Evolutionary conservation across 1,140 invertebrate species (phyloP).

Genomic region (Lasaia peninsularis): DNA sequence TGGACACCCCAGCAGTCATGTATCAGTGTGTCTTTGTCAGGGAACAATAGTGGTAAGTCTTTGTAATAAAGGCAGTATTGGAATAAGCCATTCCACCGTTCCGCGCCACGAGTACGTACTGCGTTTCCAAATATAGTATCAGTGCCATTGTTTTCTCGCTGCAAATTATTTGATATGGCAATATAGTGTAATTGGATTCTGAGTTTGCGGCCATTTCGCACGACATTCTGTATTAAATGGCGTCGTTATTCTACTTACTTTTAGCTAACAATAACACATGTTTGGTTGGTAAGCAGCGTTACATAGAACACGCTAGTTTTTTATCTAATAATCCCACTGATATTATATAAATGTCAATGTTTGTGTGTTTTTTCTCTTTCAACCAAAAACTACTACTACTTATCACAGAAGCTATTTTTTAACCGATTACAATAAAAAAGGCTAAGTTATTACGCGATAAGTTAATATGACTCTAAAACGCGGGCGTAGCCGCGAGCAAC

Average conservation of each 20-base stretch:
- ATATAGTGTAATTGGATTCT: slow-evolving; percentile 9
- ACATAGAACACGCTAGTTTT: too few species aligned
- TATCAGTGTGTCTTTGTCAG: slow-evolving; percentile 30
- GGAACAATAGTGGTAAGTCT: slow-evolving; percentile 20
- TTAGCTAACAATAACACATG: too few species aligned
- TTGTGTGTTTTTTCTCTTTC: too few species aligned
- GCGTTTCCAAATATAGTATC: slow-evolving; percentile 12
- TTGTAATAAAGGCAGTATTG: slow-evolving; percentile 12
- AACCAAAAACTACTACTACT: too few species aligned
- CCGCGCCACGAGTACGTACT: background rate
- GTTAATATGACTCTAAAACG: too few species aligned
- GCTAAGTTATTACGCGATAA: too few species aligned
- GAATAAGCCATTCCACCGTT: slow-evolving; percentile 7
- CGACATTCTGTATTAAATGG: background rate
- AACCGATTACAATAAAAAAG: too few species aligned
- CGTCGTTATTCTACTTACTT: background rate
- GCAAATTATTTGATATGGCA: slow-evolving; percentile 12
- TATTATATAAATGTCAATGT: too few species aligned
- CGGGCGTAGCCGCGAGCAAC: too few species aligned
- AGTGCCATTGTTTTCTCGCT: slow-evolving; percentile 5
- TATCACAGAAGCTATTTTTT: too few species aligned
- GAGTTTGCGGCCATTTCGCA: slow-evolving; percentile 6
- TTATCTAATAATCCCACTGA: too few species aligned
- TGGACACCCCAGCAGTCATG: slow-evolving; percentile 28
- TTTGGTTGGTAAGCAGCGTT: too few species aligned